Base-by-base conservation (phyloP, 2,888 invertebrate genomes). In the Timema cristinae region DNA sequence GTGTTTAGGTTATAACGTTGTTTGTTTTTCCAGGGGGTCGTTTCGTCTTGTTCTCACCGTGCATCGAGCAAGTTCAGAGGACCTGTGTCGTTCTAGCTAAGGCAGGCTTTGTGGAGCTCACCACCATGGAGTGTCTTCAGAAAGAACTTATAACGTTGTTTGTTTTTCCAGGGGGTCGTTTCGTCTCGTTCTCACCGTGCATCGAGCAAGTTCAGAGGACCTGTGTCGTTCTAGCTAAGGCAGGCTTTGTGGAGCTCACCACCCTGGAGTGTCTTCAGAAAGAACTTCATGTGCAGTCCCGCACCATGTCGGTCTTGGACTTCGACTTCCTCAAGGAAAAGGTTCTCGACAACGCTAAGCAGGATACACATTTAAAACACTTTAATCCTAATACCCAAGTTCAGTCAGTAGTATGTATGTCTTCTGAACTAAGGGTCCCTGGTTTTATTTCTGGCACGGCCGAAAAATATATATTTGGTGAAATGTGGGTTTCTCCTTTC, bases 131-230 rank as follows among this genome's bases (percentile, higher is more conserved):
- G 82, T 91, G 96, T 76, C 83, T 96, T 75, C 93, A 94, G 82
- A 88, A 89, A 8, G 91, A 32, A 32, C 32, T 4, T 32, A 32
- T 32, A 32, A 32, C 32, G 4, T 4, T 32, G 32, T 32, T 32
- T 32, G 32, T 59, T 69, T 67, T 75, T 76, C 76, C 84, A 89
- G 97, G 98, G 77, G 98, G 98, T 6, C 87, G 97, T 77, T 88
- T 99, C 76, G 97, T 98, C 82, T 97, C 97, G 0, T 99, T 99
- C 84, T 98, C 98, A 0, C 99, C 99, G 0, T 99, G 99, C 83
- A 97, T 99, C 76, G 99, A 99, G 83, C 99, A 99, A 87, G 97
- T 98, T 0, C 97, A 98, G 83, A 89, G 91, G 75, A 95, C 94
- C 9, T 95, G 93, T 80, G 81, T 86, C 56, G 87, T 86, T 48